phyloP scores from a whole-genome alignment of 2,888 invertebrate genomes.

The Furcula furcula region DNA sequence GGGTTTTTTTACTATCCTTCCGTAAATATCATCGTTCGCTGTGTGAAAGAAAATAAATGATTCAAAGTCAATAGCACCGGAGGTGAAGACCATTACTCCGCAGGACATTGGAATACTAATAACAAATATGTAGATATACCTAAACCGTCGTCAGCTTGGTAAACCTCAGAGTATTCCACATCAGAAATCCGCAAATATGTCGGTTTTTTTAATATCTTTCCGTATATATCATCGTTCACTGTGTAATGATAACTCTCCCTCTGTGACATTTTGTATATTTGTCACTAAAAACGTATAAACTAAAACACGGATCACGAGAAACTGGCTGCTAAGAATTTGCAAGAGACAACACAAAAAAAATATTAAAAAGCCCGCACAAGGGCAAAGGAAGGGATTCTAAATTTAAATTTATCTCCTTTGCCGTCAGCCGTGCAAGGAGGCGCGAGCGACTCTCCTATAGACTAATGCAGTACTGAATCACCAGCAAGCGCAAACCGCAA shows the following conservation, averaged over 20 bases:
- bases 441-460: conserved; percentile 76
- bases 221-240: conserved; percentile 74
- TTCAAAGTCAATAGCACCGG: too few relatives aligned
- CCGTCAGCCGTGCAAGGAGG: conserved; percentile 50
- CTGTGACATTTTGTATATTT: conserved; percentile 47
- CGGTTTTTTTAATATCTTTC: conserved; percentile 67
- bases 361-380: conserved; percentile 49
- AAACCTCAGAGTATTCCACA: conserved; percentile 65
- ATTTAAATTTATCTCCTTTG: conserved; percentile 71
- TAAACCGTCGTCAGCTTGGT: conserved; percentile 66
- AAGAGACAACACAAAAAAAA: conserved; percentile 42
- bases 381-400: conserved; percentile 68
- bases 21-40: conserved; percentile 74
- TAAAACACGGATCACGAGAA: conserved; percentile 37
- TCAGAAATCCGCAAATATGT: conserved; percentile 44
- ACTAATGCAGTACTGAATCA: conserved; percentile 77
- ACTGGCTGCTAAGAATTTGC: conserved; percentile 54
- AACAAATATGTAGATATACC: too few relatives aligned
- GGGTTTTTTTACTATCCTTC: conserved; percentile 67
- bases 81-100: too few relatives aligned
- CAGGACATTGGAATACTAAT: too few relatives aligned
- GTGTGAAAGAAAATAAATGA: too few relatives aligned
- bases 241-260: conserved; percentile 70
- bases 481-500: conserved; percentile 63
- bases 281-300: conserved; percentile 33